A percentile compares a stretch with the other conserved stretches of the same genome.
Evolutionary conservation across 2,113 vertebrate genomes (phyloP).

Genomic region (Salminus brasiliensis): DNA sequence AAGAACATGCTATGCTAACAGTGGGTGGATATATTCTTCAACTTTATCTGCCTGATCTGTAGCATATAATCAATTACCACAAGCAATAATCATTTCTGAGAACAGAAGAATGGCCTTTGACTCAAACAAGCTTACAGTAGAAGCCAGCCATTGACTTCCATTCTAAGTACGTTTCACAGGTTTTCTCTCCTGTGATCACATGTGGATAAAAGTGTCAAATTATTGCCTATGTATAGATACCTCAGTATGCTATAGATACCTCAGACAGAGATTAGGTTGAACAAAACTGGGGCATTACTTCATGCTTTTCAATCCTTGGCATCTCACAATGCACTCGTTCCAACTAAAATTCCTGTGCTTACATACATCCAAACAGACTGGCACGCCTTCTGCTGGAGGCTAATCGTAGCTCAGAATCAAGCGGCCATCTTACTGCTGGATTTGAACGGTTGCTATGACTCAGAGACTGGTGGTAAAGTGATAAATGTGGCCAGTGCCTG

Average conservation of each 20-base stretch:
- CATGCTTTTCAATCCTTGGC: background rate
- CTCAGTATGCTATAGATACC: background rate
- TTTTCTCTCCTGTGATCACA: no score
- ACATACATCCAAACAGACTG: background rate
- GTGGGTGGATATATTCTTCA: no score
- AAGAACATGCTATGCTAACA: background rate
- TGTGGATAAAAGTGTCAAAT: no score
- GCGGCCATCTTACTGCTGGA: constrained; percentile 56
- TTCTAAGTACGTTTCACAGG: no score
- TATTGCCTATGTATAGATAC: background rate
- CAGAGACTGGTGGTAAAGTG: constrained; percentile 59
- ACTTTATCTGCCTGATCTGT: no score
- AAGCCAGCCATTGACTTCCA: no score
- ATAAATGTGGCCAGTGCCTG: constrained; percentile 61
- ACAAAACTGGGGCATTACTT: background rate
- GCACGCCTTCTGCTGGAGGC: constrained; percentile 29
- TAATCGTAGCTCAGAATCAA: constrained; percentile 41
- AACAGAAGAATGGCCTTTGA: no score
- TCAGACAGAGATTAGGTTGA: background rate
- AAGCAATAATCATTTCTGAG: no score
- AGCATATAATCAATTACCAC: no score
- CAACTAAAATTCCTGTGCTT: background rate
- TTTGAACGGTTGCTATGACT: constrained; percentile 51
- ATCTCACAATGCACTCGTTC: background rate
- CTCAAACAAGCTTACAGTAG: no score